These are phyloP conservation scores for Lithobius niger DNA, from an alignment of 1,140 invertebrate genomes.

Conservation along the genomic window DNA sequence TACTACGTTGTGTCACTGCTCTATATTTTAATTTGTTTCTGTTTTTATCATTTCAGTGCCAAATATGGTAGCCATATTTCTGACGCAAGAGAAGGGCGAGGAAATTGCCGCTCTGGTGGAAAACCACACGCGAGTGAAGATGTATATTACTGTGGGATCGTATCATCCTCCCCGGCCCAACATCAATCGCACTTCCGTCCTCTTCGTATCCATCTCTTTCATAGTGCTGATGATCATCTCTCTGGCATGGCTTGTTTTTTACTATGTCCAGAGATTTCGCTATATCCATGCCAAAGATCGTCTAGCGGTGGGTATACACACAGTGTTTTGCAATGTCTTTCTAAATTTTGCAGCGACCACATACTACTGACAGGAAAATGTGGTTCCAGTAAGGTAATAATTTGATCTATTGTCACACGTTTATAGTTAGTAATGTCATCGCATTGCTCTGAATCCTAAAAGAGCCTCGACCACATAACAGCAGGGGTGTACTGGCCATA, in stretches of 20 bases:
- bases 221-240: constrained; percentile 89
- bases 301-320: constrained; percentile 46
- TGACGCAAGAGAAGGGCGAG: constrained; percentile 56
- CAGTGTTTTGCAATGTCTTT: background rate
- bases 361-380: too few species aligned
- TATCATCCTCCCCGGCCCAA: constrained; percentile 40
- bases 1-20: too few species aligned
- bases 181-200: constrained; percentile 65
- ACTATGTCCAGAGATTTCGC: constrained; percentile 81
- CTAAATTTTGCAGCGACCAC: constrained; percentile 7
- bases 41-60: constrained; percentile 24
- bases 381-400: too few species aligned
- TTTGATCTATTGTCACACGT: too few species aligned
- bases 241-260: constrained; percentile 83
- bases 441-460: too few species aligned
- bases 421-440: too few species aligned
- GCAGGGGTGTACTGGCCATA: too few species aligned
- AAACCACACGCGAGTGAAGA: constrained; percentile 46
- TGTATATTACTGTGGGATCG: constrained; percentile 49
- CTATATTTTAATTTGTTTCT: background rate
- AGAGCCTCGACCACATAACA: too few species aligned
- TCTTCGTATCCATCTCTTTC: constrained; percentile 88
- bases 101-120: constrained; percentile 51
- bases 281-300: constrained; percentile 80
- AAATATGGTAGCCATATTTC: constrained; percentile 64